A percentile compares a stretch with the other conserved stretches of the same genome.
These are phyloP conservation scores for Anhinga rufa DNA, from an alignment of 2,113 vertebrate species.

Conservation along the genomic window DNA sequence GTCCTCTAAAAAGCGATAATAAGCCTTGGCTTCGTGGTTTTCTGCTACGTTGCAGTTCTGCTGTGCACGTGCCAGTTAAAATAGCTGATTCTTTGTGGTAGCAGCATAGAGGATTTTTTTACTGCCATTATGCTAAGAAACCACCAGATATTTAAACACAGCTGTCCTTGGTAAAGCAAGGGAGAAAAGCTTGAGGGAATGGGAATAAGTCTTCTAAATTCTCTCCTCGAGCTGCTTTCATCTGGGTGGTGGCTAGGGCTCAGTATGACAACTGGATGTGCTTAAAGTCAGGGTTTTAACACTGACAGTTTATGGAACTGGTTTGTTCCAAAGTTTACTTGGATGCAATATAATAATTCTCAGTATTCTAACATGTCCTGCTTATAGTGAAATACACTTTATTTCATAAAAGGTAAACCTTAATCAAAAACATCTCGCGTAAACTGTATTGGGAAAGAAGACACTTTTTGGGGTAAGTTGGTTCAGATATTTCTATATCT, in stretches of 20 bases:
- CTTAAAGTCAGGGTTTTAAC: not conserved
- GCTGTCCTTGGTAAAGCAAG: not conserved
- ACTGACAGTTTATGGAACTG: not conserved
- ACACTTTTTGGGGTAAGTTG: not conserved
- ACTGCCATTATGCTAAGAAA: not conserved
- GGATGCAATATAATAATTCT: not conserved
- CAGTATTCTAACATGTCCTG: not conserved
- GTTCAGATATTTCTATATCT: not conserved
- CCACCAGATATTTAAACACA: constrained; percentile 12
- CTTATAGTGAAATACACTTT: not conserved
- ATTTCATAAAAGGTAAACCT: not conserved
- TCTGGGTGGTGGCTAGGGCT: not conserved
- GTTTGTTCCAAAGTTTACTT: not conserved
- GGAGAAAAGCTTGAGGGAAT: not conserved
- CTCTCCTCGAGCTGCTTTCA: not conserved
- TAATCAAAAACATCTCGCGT: not conserved
- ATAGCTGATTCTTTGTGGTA: constrained; percentile 6
- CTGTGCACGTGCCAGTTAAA: constrained; percentile 5
- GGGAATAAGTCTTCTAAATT: not conserved
- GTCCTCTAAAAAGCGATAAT: not conserved
- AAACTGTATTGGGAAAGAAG: not conserved
- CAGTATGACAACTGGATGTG: not conserved
- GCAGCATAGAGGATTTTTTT: not conserved
- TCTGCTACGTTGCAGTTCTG: not conserved
- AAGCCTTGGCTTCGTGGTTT: not conserved